Evolutionary conservation across 2,797 vertebrate species (phyloP), one percentile per base, ranked within the genome.

Genomic region (Liasis olivaceus): DNA sequence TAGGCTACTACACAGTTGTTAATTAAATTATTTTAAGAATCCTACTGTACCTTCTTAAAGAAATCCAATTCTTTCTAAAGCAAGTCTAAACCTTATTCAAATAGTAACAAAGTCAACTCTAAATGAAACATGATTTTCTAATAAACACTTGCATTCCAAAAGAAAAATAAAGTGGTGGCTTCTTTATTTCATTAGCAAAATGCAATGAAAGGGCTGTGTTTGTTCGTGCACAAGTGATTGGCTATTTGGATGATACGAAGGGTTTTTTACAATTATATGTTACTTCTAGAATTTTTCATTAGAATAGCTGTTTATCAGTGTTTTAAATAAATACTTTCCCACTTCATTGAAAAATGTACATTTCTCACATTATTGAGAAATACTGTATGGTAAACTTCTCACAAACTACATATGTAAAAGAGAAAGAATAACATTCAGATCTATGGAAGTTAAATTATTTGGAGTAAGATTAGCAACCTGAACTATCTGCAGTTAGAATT

Each of bases 81-180:
- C 12, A 96, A 92, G 95, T 95, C 95, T 92, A 47, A 81, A 94
- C 54, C 69, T 94, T 91, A 93, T 95, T 94, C 84, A 91, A 95
- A 81, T 93, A 94, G 89, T 94, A 95, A 93, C 87, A 87, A 31
- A 94, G 90, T 36, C 28, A 88, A 96, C 90, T 95, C 20, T 85
- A 63, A 77, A 72, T 94, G 95, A 95, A 87, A 93, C 36, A 81
- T 95, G 93, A 95, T 95, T 97, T 97, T 85, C 0, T 95, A 97
- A 97, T 97, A 97, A 97, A 97, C 72, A 89, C 93, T 91, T 20
- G 97, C 97, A 96, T 95, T 93, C 90, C 91, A 96, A 96, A 95
- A 93, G 20, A 63, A 5, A 42, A 77, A 87, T 20, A 2, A 85
- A 47, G 24, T 47, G 72, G 58, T 81, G 31, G 1, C 2, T 95